A percentile compares a stretch with the other conserved stretches of the same genome.
Conservation (phyloP, 2,888 invertebrate genomes). For the Octonoba sinensis region DNA sequence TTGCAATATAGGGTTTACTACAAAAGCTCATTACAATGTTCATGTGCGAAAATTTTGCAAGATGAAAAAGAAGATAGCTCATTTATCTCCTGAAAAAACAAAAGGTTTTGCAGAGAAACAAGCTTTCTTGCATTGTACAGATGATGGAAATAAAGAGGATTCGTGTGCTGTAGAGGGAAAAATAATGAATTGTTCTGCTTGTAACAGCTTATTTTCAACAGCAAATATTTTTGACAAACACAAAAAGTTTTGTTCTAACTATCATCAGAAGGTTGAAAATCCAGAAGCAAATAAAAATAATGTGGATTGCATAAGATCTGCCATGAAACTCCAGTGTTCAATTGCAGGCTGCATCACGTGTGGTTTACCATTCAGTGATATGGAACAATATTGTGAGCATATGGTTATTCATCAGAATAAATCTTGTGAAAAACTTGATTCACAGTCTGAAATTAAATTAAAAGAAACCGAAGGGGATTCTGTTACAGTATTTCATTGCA, state of each 20-base stretch:
- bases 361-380: constrained; percentile 7
- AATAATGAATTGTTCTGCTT: constrained; percentile 10
- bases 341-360: constrained; percentile 34
- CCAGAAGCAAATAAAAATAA: background rate
- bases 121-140: too few relatives aligned
- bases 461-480: background rate
- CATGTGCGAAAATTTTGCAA: constrained; percentile 58
- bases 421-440: background rate
- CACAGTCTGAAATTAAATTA: background rate
- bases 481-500: constrained; percentile 14
- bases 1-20: constrained; percentile 52
- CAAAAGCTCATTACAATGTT: constrained; percentile 43
- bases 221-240: constrained; percentile 6
- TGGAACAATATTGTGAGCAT: background rate
- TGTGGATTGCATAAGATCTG: background rate
- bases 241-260: constrained; percentile 26
- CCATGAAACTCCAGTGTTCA: background rate
- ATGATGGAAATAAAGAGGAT: background rate
- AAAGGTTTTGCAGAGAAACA: too few relatives aligned
- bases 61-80: background rate
- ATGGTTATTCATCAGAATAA: background rate
- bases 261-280: background rate
- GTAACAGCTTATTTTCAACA: constrained; percentile 12
- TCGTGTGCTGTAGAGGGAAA: background rate
- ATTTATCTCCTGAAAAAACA: background rate